phyloP scores from a whole-genome alignment of 2,888 invertebrate genomes.

The Xanthorhoe spadicearia region DNA sequence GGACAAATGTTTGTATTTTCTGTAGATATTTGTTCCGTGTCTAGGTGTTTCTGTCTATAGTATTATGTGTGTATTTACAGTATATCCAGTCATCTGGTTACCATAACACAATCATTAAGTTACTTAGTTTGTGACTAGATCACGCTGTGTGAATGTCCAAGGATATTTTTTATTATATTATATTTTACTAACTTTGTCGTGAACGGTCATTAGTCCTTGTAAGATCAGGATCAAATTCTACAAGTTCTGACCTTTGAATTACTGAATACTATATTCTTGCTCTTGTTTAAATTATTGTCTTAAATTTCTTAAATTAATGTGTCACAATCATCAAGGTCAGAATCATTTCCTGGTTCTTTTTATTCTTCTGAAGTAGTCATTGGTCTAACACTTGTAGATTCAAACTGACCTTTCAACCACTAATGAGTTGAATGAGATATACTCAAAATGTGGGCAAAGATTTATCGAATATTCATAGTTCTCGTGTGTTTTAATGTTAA shows the following conservation, averaged over 20 bases:
- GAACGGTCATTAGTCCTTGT: neutral
- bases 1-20: no score
- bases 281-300: no score
- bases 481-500: slow-evolving; percentile 4
- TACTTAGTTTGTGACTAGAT: no score
- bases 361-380: neutral
- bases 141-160: no score
- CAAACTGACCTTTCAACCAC: neutral
- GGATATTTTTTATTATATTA: no score
- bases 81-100: no score
- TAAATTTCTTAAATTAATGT: no score
- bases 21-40: no score
- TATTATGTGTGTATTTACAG: no score
- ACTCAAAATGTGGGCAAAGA: neutral
- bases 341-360: neutral
- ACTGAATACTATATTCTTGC: neutral
- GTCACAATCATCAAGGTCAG: neutral
- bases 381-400: neutral
- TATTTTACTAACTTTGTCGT: no score
- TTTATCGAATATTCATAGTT: slow-evolving; percentile 3
- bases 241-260: neutral
- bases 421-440: neutral
- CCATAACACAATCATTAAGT: no score
- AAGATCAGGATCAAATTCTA: neutral
- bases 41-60: no score